phyloP scores from a whole-genome alignment of 2,113 vertebrate genomes.

The Jaculus jaculus region DNA sequence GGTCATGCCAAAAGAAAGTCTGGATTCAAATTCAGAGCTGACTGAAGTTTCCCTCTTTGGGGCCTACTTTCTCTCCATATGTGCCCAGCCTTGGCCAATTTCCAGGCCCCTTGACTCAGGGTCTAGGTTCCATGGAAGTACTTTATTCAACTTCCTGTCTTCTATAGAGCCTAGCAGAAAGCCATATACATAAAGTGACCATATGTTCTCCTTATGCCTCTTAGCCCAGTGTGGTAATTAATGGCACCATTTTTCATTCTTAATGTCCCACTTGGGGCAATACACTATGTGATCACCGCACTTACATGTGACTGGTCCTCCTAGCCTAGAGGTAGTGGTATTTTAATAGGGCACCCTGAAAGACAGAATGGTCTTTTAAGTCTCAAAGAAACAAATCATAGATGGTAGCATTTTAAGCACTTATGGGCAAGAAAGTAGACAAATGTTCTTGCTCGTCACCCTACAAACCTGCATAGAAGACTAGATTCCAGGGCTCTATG shows the following conservation, averaged over 20 bases:
- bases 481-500: not conserved
- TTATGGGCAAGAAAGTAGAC: slow-evolving; percentile 43
- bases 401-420: slow-evolving; percentile 51
- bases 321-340: not conserved
- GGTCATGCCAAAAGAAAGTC: not conserved
- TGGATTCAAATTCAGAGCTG: not conserved
- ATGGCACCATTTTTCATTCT: slow-evolving; percentile 13
- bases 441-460: slow-evolving; percentile 17
- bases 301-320: slow-evolving; percentile 24
- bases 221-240: slow-evolving; percentile 16
- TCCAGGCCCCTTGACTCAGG: not conserved
- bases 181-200: not conserved
- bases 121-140: not conserved
- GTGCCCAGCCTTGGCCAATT: not conserved
- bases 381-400: slow-evolving; percentile 51
- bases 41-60: not conserved
- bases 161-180: slow-evolving; percentile 18
- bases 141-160: slow-evolving; percentile 21
- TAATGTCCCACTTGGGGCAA: slow-evolving; percentile 27
- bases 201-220: slow-evolving; percentile 25
- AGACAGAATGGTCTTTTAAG: slow-evolving; percentile 41
- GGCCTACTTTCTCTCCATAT: not conserved
- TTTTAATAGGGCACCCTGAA: slow-evolving; percentile 52
- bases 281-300: slow-evolving; percentile 28
- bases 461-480: slow-evolving; percentile 6